Evolutionary conservation across 2,113 vertebrate genomes (phyloP).

Genomic region (Tautogolabrus adspersus): DNA sequence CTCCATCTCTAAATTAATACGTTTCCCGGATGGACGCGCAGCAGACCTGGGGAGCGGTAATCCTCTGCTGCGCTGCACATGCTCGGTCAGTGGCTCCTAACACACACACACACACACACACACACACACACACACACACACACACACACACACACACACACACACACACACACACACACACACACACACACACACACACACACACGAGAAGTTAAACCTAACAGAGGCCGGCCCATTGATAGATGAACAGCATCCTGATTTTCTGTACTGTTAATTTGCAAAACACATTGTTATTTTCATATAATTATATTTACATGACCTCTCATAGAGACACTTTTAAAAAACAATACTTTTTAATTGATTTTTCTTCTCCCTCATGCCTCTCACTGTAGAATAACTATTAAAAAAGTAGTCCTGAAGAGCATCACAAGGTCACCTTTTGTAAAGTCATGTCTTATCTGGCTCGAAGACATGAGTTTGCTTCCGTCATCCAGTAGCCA

Average conservation of each 20-base stretch:
- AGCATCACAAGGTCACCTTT: no score
- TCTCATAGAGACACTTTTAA: no score
- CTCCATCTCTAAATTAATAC: background rate
- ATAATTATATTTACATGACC: no score
- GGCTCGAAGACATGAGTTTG: background rate
- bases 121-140: no score
- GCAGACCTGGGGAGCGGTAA: slow-evolving; percentile 18
- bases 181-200: no score
- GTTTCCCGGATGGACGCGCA: slow-evolving; percentile 5
- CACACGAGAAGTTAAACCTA: background rate
- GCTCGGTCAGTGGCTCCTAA: no score
- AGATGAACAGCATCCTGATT: background rate
- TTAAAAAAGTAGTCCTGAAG: background rate
- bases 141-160: no score
- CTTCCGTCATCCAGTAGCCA: slow-evolving; percentile 23
- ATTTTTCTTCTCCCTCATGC: no score
- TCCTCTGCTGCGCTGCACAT: slow-evolving; percentile 12
- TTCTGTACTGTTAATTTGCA: background rate
- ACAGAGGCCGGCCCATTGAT: background rate
- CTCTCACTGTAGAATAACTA: background rate
- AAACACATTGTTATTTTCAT: background rate
- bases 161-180: no score
- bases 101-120: no score
- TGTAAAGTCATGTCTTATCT: background rate
- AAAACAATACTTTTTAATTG: no score